Base-by-base conservation (phyloP, 2,797 vertebrate species). In the Benthosema pterotum region DNA sequence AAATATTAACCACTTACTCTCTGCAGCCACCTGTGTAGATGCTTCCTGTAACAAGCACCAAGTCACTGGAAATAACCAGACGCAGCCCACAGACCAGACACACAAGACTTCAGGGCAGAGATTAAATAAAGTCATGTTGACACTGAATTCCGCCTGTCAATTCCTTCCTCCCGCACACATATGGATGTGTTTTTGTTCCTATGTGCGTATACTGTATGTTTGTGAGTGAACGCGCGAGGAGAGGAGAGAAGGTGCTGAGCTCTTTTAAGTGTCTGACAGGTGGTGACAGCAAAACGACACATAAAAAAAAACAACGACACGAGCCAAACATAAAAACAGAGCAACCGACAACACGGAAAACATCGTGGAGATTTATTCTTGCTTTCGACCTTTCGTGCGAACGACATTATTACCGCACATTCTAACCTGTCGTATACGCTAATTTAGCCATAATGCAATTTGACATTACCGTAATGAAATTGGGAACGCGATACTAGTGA, bases 111-210 rank as follows among this genome's bases (percentile, higher is more conserved):
- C 14, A 25, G 32, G 53, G 57, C 52, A 38, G 38, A 67, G 62
- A 77, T 66, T 57, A 78, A 79, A 74, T 58, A 79, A 76, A 65
- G 53, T 60, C 71, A 72, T 57, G 56, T 61, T 60, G 67, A 65
- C 63, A 32, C 22, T 59, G 22, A 45, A 57, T 19, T 42, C 17
- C 65, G 43, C 55, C 46, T n/a, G 58, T 75, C 60, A 64, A 47
- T 71, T 69, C 49, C 63, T 61, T 59, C 28, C 65, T 72, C 56
- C 53, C 72, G 60, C 68, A 54, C 67, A 76, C 71, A 65, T 42
- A 56, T 43, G 57, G 71, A 77, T 61, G 69, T 54, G 52, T 48
- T 55, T 50, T 22, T 18, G n/a, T 74, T 54, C 71, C 62, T 63
- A 64, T 50, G 14, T 58, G 43, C n/a, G 43, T 46, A 9, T 46